Percentiles rank a stretch among this genome's conserved stretches.
These are phyloP conservation scores for Taurulus bubalis DNA, from an alignment of 2,113 vertebrate species.

Conservation along the genomic window DNA sequence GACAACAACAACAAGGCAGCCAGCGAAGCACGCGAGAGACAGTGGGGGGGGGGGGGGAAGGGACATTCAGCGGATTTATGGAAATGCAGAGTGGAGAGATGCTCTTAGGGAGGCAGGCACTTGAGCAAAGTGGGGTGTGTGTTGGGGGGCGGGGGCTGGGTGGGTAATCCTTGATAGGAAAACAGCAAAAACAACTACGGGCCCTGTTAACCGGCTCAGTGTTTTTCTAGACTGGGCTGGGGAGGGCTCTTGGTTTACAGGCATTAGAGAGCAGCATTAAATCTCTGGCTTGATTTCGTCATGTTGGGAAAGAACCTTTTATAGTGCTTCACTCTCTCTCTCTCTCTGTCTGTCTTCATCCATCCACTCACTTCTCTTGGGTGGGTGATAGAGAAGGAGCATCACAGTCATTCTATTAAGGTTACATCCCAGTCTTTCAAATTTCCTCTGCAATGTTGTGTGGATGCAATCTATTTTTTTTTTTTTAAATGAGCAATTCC, in stretches of 20 bases:
- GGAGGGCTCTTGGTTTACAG: constrained; percentile 59
- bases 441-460: constrained; percentile 19
- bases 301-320: constrained; percentile 69
- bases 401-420: constrained; percentile 52
- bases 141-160: background rate
- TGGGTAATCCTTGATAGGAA: constrained; percentile 54
- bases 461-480: constrained; percentile 5
- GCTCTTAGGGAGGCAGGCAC: constrained; percentile 73
- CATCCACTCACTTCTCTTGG: constrained; percentile 51
- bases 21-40: constrained; percentile 43
- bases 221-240: constrained; percentile 60
- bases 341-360: constrained; percentile 46
- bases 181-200: constrained; percentile 53
- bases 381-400: constrained; percentile 47
- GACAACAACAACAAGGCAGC: constrained; percentile 75
- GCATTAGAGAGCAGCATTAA: constrained; percentile 70
- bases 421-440: constrained; percentile 35
- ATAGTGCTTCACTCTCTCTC: constrained; percentile 28
- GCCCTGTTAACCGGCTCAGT: constrained; percentile 61
- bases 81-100: constrained; percentile 76
- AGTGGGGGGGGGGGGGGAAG: constrained; percentile 32
- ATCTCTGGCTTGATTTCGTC: constrained; percentile 72
- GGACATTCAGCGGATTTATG: constrained; percentile 80
- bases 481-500: constrained; percentile 18
- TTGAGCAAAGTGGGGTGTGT: constrained; percentile 71